Conservation (phyloP, 2,113 vertebrate species). For the Neotragus pygmaeus region DNA sequence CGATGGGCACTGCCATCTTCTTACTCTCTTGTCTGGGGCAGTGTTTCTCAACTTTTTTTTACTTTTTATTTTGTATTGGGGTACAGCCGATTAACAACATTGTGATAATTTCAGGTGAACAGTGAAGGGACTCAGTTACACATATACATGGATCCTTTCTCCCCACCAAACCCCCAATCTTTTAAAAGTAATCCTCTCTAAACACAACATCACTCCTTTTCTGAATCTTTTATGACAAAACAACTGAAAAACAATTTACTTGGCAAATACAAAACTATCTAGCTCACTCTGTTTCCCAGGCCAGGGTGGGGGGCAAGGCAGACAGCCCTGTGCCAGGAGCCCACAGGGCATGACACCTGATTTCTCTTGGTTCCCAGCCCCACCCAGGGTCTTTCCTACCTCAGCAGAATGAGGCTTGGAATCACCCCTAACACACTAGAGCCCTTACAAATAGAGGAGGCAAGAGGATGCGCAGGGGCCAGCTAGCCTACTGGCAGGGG, state of each 20-base stretch:
- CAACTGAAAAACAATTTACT: background rate
- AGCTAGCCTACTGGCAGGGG: background rate
- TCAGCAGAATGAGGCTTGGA: background rate
- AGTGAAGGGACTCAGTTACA: background rate
- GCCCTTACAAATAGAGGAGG: background rate
- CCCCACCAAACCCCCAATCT: background rate
- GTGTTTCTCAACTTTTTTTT: background rate
- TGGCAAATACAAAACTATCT: background rate
- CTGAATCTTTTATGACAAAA: background rate
- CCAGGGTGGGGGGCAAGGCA: accelerated
- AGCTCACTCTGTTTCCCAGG: background rate
- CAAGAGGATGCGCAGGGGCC: background rate
- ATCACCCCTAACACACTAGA: background rate
- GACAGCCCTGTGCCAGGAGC: background rate
- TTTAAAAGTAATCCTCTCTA: background rate
- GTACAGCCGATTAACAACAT: background rate
- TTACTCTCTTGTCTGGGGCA: background rate
- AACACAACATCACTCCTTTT: background rate
- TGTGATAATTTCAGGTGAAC: background rate
- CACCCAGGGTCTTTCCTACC: background rate
- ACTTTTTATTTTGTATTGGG: background rate
- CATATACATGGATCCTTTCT: background rate
- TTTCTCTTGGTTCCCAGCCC: background rate
- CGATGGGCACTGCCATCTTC: background rate
- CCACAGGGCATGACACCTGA: background rate